These are phyloP conservation scores for Hippocampus kuda DNA, from an alignment of 2,797 vertebrate genomes.

Conservation along the genomic window DNA sequence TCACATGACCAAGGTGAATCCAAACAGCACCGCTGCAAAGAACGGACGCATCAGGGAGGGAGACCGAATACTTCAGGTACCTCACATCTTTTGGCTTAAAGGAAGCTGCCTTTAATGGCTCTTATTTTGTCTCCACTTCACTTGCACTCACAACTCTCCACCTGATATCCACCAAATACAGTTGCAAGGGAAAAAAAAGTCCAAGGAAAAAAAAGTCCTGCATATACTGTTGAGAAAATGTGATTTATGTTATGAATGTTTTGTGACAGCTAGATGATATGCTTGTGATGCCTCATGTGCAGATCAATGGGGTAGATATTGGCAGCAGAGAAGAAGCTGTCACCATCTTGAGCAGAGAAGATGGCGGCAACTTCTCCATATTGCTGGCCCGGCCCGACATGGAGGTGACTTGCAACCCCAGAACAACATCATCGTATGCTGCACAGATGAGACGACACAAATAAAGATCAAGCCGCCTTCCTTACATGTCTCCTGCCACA, in stretches of 20 bases:
- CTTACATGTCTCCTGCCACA: not conserved
- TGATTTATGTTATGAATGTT: not conserved
- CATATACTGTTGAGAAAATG: not conserved
- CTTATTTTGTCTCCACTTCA: not conserved
- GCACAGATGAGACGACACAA: not conserved
- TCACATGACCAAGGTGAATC: constrained; percentile 67
- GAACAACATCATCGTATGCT: not conserved
- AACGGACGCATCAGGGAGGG: constrained; percentile 76
- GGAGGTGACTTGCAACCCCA: constrained; percentile 53
- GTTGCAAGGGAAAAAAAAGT: no score
- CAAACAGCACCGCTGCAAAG: constrained; percentile 78
- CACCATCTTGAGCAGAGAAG: constrained; percentile 72
- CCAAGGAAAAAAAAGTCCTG: no score
- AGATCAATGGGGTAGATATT: constrained; percentile 80
- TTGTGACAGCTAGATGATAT: not conserved
- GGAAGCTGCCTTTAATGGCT: not conserved
- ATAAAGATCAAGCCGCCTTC: not conserved
- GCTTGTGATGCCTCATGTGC: not conserved
- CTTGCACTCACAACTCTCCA: no score
- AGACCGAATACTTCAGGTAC: constrained; percentile 76
- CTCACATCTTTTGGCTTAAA: not conserved
- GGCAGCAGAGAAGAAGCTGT: constrained; percentile 76
- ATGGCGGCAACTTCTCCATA: constrained; percentile 76
- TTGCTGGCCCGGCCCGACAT: constrained; percentile 75
- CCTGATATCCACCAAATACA: no score